Evolutionary conservation across 2,113 vertebrate species (phyloP).

Genomic region (Verasper variegatus): DNA sequence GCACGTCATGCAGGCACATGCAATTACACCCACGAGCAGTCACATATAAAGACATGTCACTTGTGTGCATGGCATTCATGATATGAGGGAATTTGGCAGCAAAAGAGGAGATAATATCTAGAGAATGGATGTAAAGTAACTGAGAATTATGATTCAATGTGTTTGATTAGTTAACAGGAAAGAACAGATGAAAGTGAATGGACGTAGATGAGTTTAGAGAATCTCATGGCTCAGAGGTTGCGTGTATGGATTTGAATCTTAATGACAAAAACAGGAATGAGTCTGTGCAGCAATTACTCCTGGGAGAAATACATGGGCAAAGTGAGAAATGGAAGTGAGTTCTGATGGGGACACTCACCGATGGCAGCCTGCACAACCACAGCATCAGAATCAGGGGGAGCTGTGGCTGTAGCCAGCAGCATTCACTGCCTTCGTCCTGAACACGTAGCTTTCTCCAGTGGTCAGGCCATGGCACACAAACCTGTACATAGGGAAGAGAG

Average conservation of each 20-base stretch:
- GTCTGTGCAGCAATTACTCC: not conserved
- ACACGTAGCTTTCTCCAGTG: conserved; percentile 87
- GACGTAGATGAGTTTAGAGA: conserved; percentile 4
- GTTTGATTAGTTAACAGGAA: conserved; percentile 6
- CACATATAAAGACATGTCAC: not conserved
- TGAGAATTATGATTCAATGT: not conserved
- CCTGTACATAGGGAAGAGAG: conserved; percentile 71
- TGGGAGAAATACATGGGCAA: conserved; percentile 6
- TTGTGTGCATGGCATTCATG: not conserved
- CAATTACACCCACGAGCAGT: conserved; percentile 5
- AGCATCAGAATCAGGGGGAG: conserved; percentile 88
- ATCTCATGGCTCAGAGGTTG: not conserved
- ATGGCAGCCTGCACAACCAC: conserved; percentile 91
- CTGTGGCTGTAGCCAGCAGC: conserved; percentile 94
- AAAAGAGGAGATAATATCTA: not conserved
- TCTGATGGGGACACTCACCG: conserved; percentile 83
- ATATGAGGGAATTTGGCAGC: no score
- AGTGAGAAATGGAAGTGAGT: conserved; percentile 11
- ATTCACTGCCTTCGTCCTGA: conserved; percentile 95
- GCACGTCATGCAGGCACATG: conserved; percentile 36
- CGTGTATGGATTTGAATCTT: not conserved
- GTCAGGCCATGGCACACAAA: conserved; percentile 93
- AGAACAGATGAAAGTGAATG: conserved; percentile 10
- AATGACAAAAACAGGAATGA: not conserved
- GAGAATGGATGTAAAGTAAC: not conserved